Evolutionary conservation across 2,113 vertebrate species (phyloP).

Genomic region (Cyphomyrus plagiostoma): DNA sequence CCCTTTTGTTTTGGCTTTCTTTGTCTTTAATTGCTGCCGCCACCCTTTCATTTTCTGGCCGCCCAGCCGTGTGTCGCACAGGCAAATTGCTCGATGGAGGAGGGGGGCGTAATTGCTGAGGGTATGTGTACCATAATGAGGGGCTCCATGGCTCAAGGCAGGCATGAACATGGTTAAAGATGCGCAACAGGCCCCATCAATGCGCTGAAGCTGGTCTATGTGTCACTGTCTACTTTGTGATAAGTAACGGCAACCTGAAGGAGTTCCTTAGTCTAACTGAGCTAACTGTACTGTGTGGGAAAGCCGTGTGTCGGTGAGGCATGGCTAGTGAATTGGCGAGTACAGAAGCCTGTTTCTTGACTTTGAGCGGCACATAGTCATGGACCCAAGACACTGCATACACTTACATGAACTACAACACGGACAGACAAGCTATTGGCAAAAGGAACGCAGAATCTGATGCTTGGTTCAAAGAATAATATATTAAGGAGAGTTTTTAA

Average conservation of each 20-base stretch:
- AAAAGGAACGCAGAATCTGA: background rate
- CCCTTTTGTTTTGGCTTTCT: background rate
- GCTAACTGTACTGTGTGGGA: background rate
- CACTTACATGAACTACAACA: background rate
- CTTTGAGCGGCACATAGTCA: background rate
- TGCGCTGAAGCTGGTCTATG: background rate
- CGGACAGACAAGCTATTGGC: background rate
- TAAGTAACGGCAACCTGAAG: background rate
- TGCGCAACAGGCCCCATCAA: background rate
- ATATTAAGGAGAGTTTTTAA: background rate
- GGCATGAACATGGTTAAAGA: background rate
- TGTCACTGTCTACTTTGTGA: background rate
- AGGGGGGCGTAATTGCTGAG: background rate
- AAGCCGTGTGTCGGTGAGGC: background rate
- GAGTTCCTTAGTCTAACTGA: background rate
- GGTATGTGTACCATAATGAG: background rate
- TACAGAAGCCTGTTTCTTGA: background rate
- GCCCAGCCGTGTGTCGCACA: background rate
- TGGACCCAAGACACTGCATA: background rate
- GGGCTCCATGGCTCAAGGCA: background rate
- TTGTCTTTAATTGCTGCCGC: background rate
- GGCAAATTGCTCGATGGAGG: background rate
- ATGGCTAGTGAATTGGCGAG: background rate
- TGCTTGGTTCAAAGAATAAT: background rate
- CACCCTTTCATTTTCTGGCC: background rate